Base-by-base conservation (phyloP, 2,113 vertebrate genomes). In the Callipepla squamata region DNA sequence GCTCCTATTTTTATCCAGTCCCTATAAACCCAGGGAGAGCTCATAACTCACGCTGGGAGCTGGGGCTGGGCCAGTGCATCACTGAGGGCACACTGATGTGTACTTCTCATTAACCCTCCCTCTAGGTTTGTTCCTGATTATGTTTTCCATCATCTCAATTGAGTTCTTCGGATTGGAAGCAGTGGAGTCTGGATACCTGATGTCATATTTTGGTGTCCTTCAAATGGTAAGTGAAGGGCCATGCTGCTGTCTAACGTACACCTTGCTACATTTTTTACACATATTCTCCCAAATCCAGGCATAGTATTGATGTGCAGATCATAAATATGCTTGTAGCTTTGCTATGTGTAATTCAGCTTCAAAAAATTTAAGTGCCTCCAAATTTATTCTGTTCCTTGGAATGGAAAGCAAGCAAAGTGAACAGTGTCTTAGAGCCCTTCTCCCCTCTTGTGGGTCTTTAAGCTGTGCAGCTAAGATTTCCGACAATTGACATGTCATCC, bases 91-190 rank as follows among this genome's bases (percentile, higher is more conserved):
- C 51, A 73, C 9, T 93, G 66, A 93, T 68, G 9, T 50, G 17
- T 26, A 40, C 20, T 93, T 90, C 93, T 36, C 91, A 38, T 76
- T 86, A 93, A 92, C 67, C 40, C 28, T 69, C 23, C 45, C 48
- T 68, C 53, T 85, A 99, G 99, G 98, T 47, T 97, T 99, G 82
- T 99, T 99, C 95, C 97, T 98, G 92, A 96, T 99, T 61, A 99
- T 99, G 99, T 99, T 99, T 96, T 98, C 98, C 47, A 94, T 99
- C 94, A 98, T 99, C 66, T 98, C 98, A 26, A 97, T 99, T 97
- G 98, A 99, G 32, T 98, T 99, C 96, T 99, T 99, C 94, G 97
- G 97, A 67, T 97, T 99, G 96, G 95, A 98, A 38, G 98, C 99
- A 1, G 91, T 98, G 65, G 95, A 99, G 92, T 97, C 98, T 9